A percentile compares a stretch with the other conserved stretches of the same genome.
These are phyloP conservation scores for Strigops habroptila DNA, from an alignment of 2,113 vertebrate genomes.

Conservation along the genomic window DNA sequence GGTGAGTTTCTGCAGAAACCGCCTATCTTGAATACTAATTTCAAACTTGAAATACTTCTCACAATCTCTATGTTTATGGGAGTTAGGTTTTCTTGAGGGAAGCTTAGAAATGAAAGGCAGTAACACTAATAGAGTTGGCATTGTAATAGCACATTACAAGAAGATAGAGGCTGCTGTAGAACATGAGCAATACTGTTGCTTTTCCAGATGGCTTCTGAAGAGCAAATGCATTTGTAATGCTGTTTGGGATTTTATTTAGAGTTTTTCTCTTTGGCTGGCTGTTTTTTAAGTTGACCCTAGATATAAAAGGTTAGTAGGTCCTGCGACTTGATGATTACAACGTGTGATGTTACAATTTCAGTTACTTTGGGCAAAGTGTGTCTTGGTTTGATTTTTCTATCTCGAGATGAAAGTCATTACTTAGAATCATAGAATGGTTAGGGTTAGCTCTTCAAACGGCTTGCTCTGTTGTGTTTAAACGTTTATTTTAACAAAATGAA, in stretches of 20 bases:
- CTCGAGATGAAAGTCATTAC: background rate
- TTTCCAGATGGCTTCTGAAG: conserved; percentile 59
- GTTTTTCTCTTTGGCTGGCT: conserved; percentile 16
- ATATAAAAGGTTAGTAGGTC: conserved; percentile 29
- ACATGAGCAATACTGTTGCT: conserved; percentile 35
- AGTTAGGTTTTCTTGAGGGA: background rate
- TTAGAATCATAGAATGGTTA: background rate
- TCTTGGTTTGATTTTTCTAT: conserved; percentile 19
- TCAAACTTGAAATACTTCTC: background rate
- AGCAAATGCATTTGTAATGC: conserved; percentile 36
- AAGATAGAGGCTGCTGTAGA: conserved; percentile 21
- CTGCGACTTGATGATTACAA: conserved; percentile 18
- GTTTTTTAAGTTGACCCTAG: background rate
- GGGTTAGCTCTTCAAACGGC: background rate
- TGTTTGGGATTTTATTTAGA: conserved; percentile 39
- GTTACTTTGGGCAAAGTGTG: background rate
- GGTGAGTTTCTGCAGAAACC: conserved; percentile 28
- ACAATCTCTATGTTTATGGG: background rate
- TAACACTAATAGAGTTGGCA: background rate
- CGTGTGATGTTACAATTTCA: background rate
- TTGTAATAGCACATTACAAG: background rate
- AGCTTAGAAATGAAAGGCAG: background rate
- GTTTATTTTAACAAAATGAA: background rate
- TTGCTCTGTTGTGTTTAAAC: background rate
- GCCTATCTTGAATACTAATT: background rate